Conservation (phyloP, 2,113 vertebrate genomes). For the crab-eating macaque (Macaca fascicularis) region DNA sequence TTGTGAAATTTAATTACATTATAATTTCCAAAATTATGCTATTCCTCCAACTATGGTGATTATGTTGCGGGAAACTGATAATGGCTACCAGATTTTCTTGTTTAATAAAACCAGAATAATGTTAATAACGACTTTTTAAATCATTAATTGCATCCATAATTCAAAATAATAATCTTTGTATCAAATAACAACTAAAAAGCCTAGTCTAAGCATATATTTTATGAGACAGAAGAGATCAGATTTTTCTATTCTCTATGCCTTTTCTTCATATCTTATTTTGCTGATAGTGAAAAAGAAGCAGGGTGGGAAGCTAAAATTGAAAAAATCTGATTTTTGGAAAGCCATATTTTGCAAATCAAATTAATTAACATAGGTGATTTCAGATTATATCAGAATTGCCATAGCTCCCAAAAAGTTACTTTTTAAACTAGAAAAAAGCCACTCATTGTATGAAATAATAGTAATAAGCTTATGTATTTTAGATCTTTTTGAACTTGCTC, state of each 20-base stretch:
- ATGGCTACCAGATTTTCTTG: conserved; percentile 12
- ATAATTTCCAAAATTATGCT: conserved; percentile 13
- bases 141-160: not conserved
- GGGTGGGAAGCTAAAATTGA: not conserved
- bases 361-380: not conserved
- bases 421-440: not conserved
- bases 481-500: conserved; percentile 37
- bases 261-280: not conserved
- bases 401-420: not conserved
- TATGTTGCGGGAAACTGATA: not conserved
- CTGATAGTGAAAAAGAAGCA: not conserved
- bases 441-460: not conserved
- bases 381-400: not conserved
- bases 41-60: not conserved
- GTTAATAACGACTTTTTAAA: not conserved
- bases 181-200: not conserved
- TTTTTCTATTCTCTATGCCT: not conserved
- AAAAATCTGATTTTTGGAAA: not conserved
- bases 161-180: conserved; percentile 9
- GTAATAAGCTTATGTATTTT: not conserved
- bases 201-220: not conserved
- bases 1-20: not conserved
- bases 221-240: not conserved
- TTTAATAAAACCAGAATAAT: conserved; percentile 17
- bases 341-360: not conserved